These are phyloP conservation scores for Malaclemys terrapin DNA, from an alignment of 2,113 vertebrate species.

Conservation along the genomic window DNA sequence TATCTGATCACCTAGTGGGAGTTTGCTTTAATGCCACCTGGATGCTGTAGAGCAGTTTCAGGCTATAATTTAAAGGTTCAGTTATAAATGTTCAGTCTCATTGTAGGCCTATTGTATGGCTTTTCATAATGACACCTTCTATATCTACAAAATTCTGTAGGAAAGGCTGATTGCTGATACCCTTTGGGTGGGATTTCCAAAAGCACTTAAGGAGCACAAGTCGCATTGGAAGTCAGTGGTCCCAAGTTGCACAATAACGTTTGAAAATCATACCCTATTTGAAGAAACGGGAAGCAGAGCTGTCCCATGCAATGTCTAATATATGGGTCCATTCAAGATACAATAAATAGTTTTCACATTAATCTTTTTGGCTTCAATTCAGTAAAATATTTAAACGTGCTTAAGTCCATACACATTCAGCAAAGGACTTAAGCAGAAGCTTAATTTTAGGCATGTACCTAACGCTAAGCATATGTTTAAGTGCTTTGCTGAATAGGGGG, in stretches of 20 bases:
- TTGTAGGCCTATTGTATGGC: not conserved
- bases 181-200: not conserved
- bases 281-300: fast-evolving
- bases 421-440: not conserved
- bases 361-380: not conserved
- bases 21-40: not conserved
- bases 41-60: not conserved
- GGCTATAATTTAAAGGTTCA: not conserved
- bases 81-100: not conserved
- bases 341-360: not conserved
- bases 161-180: not conserved
- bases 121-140: not conserved
- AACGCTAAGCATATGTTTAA: fast-evolving
- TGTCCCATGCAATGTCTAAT: not conserved
- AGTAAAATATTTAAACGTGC: not conserved
- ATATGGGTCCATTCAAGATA: not conserved
- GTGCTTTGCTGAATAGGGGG: not conserved
- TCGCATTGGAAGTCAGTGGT: fast-evolving
- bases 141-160: not conserved
- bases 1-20: too few relatives aligned
- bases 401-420: not conserved
- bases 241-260: not conserved
- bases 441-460: not conserved
- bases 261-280: not conserved
- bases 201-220: not conserved